A percentile compares a stretch with the other conserved stretches of the same genome.
Conservation (phyloP, 1,140 invertebrate genomes). For the Pectinophora gossypiella region DNA sequence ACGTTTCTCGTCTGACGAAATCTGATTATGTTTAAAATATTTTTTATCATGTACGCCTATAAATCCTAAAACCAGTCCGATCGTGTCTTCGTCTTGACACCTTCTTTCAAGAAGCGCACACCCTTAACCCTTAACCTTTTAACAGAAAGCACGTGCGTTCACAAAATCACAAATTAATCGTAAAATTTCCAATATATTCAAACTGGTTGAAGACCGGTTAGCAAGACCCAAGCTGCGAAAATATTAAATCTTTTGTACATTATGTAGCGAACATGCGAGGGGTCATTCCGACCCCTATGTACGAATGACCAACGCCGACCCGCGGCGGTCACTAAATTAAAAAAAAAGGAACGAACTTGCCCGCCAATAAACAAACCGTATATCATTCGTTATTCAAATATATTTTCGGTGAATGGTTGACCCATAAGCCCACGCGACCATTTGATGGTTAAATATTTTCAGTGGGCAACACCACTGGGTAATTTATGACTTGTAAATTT, state of each 20-base stretch:
- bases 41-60: no score
- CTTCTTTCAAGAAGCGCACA: conserved; percentile 15
- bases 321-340: conserved; percentile 56
- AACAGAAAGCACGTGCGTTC: conserved; percentile 36
- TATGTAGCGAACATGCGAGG: conserved; percentile 53
- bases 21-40: no score
- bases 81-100: conserved; percentile 15
- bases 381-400: conserved; percentile 73
- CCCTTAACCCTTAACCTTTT: conserved; percentile 27
- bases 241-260: conserved; percentile 64
- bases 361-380: conserved; percentile 74
- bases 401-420: conserved; percentile 64
- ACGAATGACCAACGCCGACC: conserved; percentile 53
- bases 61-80: neutral
- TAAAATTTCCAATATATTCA: conserved; percentile 58
- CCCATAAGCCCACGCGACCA: conserved; percentile 67
- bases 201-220: conserved; percentile 43
- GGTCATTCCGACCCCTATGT: conserved; percentile 43
- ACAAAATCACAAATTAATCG: conserved; percentile 67
- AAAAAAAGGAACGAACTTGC: conserved; percentile 60
- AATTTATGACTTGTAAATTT: conserved; percentile 59
- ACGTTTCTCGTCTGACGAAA: no score
- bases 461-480: conserved; percentile 47
- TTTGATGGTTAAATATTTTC: conserved; percentile 69
- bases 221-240: conserved; percentile 57